phyloP scores from a whole-genome alignment of 1,140 invertebrate species.

The Triops cancriformis region DNA sequence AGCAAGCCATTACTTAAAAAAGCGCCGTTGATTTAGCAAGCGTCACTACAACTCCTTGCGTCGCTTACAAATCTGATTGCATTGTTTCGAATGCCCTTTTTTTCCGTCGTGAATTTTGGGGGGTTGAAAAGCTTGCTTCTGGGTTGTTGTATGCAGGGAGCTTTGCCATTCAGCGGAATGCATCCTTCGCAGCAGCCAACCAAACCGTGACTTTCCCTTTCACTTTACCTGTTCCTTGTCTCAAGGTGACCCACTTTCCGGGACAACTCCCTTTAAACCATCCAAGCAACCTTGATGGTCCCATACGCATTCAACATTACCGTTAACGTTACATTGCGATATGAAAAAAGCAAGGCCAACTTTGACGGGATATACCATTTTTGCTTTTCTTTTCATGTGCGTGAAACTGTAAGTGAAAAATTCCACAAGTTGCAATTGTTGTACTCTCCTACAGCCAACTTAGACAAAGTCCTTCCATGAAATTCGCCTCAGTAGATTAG shows the following conservation, averaged over 20 bases:
- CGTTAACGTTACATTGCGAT: not conserved
- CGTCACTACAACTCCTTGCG: not conserved
- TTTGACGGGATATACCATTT: not conserved
- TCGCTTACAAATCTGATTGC: no score
- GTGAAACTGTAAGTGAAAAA: not conserved
- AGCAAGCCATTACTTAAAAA: not conserved
- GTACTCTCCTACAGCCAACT: not conserved
- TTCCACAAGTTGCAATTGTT: not conserved
- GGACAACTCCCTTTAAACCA: conserved; percentile 18
- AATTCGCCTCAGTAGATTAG: not conserved
- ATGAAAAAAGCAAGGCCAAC: not conserved
- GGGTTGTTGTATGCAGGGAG: no score
- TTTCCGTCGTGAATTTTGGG: not conserved
- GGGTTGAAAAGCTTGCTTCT: not conserved
- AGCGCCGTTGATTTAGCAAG: not conserved
- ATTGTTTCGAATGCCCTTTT: not conserved
- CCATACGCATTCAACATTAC: conserved; percentile 19
- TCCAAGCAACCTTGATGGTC: conserved; percentile 12
- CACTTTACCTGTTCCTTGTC: not conserved
- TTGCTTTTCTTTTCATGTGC: not conserved
- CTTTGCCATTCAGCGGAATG: no score
- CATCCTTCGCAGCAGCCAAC: not conserved
- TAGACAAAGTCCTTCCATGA: conserved; percentile 1
- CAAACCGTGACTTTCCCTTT: conserved; percentile 21
- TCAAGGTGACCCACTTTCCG: conserved; percentile 24